phyloP scores from a whole-genome alignment of 2,797 vertebrate genomes.

The Hydrocynus forskahlii region DNA sequence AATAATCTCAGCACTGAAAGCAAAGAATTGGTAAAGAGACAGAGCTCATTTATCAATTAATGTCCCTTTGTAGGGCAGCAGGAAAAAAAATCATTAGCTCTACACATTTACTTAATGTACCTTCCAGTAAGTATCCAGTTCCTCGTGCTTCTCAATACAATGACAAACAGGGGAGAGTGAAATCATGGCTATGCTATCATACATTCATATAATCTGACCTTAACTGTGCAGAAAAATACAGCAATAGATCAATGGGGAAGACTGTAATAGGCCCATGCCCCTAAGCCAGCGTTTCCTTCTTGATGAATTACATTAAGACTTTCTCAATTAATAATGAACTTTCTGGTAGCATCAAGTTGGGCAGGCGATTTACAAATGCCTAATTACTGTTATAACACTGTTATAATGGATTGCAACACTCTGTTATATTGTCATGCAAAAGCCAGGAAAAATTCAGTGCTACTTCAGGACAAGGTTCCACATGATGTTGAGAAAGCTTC shows the following conservation, averaged over 20 bases:
- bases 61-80: slow-evolving; percentile 55
- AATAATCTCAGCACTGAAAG: slow-evolving; percentile 57
- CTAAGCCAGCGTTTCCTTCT: slow-evolving; percentile 32
- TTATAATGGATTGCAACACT: slow-evolving; percentile 17
- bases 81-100: slow-evolving; percentile 63
- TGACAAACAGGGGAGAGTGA: slow-evolving; percentile 51
- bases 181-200: slow-evolving; percentile 43
- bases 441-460: no score
- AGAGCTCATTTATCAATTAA: slow-evolving; percentile 66
- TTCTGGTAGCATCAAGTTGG: slow-evolving; percentile 40
- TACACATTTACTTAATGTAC: slow-evolving; percentile 57
- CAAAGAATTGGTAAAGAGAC: slow-evolving; percentile 58
- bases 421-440: background rate
- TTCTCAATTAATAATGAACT: slow-evolving; percentile 46
- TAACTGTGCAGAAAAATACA: slow-evolving; percentile 53
- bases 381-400: slow-evolving; percentile 40
- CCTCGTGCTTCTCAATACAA: slow-evolving; percentile 31
- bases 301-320: slow-evolving; percentile 50
- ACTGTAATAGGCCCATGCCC: slow-evolving; percentile 49
- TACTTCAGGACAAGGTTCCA: background rate
- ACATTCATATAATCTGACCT: slow-evolving; percentile 49
- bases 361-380: slow-evolving; percentile 33
- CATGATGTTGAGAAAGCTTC: background rate
- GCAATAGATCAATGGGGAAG: slow-evolving; percentile 53
- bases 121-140: slow-evolving; percentile 58